Evolutionary conservation across 2,797 vertebrate genomes (phyloP).

Genomic region (Serranus cabrilla): DNA sequence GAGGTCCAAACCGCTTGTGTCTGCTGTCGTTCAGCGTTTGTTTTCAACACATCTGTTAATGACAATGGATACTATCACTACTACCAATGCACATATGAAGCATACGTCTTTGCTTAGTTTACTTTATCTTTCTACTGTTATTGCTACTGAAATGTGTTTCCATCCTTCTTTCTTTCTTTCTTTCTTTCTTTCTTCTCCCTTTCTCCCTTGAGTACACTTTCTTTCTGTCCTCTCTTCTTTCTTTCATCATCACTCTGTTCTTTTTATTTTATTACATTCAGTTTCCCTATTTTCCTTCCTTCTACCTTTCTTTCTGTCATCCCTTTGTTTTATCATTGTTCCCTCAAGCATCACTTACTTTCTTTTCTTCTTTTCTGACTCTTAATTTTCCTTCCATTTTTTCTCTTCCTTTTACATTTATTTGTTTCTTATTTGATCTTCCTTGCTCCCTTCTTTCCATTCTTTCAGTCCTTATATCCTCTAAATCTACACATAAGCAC

Average conservation of each 20-base stretch:
- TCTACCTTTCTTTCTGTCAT: neutral
- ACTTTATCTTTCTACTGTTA: no score
- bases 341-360: neutral
- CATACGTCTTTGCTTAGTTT: no score
- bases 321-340: neutral
- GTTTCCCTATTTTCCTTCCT: neutral
- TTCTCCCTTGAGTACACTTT: neutral
- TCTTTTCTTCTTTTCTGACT: neutral
- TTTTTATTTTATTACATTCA: neutral
- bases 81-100: no score
- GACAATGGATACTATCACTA: neutral
- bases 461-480: neutral
- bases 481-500: neutral
- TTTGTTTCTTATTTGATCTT: neutral
- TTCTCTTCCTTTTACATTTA: neutral
- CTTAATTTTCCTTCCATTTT: neutral
- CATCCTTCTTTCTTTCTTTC: neutral
- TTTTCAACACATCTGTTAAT: neutral
- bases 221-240: no score
- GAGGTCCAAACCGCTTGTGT: constrained; percentile 28
- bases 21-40: neutral
- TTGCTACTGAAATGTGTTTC: neutral
- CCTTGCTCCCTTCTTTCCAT: neutral
- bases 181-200: neutral
- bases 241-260: no score